Base-by-base conservation (phyloP, 2,888 invertebrate species). In the Brassicogethes aeneus region DNA sequence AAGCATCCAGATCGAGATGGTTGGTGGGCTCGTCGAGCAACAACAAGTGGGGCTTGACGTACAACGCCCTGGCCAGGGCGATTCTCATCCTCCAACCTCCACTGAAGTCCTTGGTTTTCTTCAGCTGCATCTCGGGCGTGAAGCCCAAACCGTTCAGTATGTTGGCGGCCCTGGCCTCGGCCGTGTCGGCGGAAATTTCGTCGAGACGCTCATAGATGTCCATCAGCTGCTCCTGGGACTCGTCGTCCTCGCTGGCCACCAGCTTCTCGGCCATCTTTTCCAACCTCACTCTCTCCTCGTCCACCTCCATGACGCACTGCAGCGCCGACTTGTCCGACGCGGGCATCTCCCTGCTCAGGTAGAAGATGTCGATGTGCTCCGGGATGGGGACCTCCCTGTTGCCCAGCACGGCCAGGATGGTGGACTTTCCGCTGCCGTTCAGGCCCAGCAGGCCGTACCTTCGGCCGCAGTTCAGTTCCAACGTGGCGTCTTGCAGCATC, bases 381-480 rank as follows among this genome's bases (percentile, higher is more conserved):
- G 96, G 99, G 46, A 99, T 90, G 1, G 95, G 94, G 23, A 97
- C 86, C 71, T 99, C 90, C 36, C 95, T 81, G 48, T 90, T 85
- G 42, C 95, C 95, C 45, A 99, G 73, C 14, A 87, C 91, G 34
- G 95, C 79, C 49, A 99, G 72, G 43, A 99, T 70, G 2, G 96
- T 95, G 2, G 96, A 96, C 70, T 99, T 99, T 76, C 97, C 97
- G 66, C 92, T 90, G 52, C 99, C 99, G 69, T 99, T 99, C n/a
- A 91, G 76, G 39, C 99, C 99, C 53, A 99, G 81, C 7, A 99
- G 75, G 54, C 97, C 99, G 66, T 99, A 99, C 55, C 96, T 79
- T 50, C 96, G 77, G 0, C 97, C 96, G 68, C 93, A 93, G 72
- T 97, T 99, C 69, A 99, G 77, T 71, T 99, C 99, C 17, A 99